Percentiles rank a stretch among this genome's conserved stretches.
phyloP scores from a whole-genome alignment of 2,797 vertebrate species.

The Echeneis naucrates region DNA sequence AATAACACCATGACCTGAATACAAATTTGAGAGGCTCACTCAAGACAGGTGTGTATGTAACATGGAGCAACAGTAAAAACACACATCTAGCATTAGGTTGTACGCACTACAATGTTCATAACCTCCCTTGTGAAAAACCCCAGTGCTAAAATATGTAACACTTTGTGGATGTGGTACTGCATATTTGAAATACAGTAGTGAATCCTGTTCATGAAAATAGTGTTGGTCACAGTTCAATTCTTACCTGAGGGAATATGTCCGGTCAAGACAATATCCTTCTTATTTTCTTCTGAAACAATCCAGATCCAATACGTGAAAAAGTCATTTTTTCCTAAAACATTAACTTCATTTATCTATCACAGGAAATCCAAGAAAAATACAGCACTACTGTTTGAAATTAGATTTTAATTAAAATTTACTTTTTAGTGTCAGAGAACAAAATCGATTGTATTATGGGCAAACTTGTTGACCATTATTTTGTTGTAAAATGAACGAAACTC shows the following conservation, averaged over 20 bases:
- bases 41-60: neutral
- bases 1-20: constrained; percentile 27
- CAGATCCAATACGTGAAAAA: neutral
- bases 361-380: neutral
- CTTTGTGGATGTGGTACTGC: neutral
- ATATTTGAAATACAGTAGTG: neutral
- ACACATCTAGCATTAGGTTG: neutral
- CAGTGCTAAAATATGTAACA: neutral
- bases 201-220: neutral
- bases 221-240: neutral
- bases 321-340: neutral
- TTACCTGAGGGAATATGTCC: neutral
- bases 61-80: neutral
- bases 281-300: constrained; percentile 3
- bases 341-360: neutral
- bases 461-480: neutral
- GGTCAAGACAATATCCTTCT: neutral
- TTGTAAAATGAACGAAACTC: neutral
- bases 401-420: neutral
- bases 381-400: neutral
- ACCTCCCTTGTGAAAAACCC: neutral
- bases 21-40: constrained; percentile 7
- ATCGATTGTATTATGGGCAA: neutral
- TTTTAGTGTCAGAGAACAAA: neutral
- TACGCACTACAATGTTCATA: neutral